Evolutionary conservation across 37 sponge, comb jelly and placozoan genomes (phyloP).

Genomic region (Geodia barretti): DNA sequence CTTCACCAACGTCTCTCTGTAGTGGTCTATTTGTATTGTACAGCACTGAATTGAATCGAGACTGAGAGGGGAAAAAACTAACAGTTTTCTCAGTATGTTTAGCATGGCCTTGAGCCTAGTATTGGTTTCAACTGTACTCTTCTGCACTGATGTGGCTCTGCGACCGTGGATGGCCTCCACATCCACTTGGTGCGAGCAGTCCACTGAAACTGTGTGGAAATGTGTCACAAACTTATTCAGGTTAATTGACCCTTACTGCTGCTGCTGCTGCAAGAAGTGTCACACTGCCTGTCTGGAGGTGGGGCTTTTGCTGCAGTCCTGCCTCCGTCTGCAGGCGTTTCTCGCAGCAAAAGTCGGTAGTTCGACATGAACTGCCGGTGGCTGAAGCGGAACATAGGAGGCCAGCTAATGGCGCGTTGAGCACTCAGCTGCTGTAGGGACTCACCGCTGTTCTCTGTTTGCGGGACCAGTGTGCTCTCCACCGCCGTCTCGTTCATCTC

Average conservation of each 20-base stretch:
- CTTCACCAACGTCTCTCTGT: constrained; percentile 9
- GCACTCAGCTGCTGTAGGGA: neutral
- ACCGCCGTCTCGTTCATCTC: neutral
- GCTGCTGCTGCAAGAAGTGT: too few relatives aligned
- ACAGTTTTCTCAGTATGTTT: constrained; percentile 22
- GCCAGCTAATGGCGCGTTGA: too few relatives aligned
- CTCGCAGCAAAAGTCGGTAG: neutral
- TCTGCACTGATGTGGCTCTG: constrained; percentile 5
- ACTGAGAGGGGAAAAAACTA: too few relatives aligned
- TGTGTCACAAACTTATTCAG: too few relatives aligned
- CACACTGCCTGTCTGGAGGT: too few relatives aligned
- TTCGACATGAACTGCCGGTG: neutral
- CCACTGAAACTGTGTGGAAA: too few relatives aligned
- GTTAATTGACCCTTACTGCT: too few relatives aligned
- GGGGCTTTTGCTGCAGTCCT: too few relatives aligned
- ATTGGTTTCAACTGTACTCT: neutral
- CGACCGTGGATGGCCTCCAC: constrained; percentile 29
- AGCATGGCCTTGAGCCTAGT: constrained; percentile 20
- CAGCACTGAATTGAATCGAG: too few relatives aligned
- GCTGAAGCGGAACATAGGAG: neutral
- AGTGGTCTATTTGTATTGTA: constrained; percentile 35
- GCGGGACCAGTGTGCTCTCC: too few relatives aligned
- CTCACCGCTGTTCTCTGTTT: neutral
- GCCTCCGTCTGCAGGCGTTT: too few relatives aligned
- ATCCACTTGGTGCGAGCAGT: too few relatives aligned